These are phyloP conservation scores for Hypotaenidia okinawae DNA, from an alignment of 2,797 vertebrate species.

Conservation along the genomic window DNA sequence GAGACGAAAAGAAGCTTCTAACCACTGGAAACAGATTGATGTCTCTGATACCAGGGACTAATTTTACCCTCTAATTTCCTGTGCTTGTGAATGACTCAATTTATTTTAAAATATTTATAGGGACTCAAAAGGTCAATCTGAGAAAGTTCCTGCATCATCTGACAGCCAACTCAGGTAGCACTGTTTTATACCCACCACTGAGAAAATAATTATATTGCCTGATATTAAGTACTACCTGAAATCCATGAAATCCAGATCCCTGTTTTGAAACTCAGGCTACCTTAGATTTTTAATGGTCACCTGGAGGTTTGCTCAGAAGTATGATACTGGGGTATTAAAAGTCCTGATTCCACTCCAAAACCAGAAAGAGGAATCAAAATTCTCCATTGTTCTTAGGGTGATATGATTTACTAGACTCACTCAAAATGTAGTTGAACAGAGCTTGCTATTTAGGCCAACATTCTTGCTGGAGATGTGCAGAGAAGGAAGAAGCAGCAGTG, in stretches of 20 bases:
- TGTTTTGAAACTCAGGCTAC: background rate
- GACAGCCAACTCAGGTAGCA: background rate
- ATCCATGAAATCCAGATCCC: background rate
- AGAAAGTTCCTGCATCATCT: background rate
- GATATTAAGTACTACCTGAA: background rate
- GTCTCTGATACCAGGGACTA: too few relatives aligned
- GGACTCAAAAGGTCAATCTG: background rate
- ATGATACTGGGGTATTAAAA: fast-evolving
- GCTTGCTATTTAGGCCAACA: background rate
- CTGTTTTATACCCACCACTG: background rate
- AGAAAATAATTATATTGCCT: background rate
- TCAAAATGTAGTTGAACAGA: background rate
- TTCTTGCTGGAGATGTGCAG: background rate
- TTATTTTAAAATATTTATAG: background rate
- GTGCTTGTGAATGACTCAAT: background rate
- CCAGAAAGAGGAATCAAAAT: background rate
- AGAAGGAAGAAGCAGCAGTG: background rate
- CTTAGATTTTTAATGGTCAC: background rate
- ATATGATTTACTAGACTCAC: background rate
- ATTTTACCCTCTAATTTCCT: background rate
- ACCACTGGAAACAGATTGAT: too few relatives aligned
- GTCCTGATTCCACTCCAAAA: background rate
- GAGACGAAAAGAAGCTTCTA: too few relatives aligned
- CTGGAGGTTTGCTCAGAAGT: background rate
- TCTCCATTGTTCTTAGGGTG: background rate